Conservation (phyloP, 2,888 invertebrate genomes). For the Drosophila colorata region DNA sequence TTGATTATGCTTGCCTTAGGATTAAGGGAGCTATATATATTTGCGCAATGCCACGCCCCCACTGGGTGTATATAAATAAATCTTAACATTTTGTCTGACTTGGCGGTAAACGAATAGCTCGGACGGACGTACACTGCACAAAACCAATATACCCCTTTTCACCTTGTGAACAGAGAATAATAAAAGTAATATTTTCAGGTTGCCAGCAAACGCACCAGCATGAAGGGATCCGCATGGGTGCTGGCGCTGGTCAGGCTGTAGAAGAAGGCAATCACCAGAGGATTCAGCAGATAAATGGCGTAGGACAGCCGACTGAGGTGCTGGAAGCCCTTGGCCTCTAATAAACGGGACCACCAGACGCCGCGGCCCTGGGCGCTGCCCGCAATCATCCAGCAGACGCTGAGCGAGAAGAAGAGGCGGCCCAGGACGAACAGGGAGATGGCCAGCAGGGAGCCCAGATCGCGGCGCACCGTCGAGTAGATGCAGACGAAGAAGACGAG, state of each 20-base stretch:
- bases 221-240: constrained; percentile 84
- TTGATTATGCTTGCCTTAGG: no score
- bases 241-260: constrained; percentile 84
- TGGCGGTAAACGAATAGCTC: no score
- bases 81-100: no score
- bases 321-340: constrained; percentile 84
- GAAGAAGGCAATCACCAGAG: constrained; percentile 86
- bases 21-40: no score
- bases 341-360: constrained; percentile 83
- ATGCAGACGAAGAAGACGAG: constrained; percentile 82
- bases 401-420: constrained; percentile 86
- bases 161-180: not conserved
- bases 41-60: no score
- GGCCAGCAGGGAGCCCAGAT: constrained; percentile 85
- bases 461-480: constrained; percentile 83
- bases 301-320: constrained; percentile 87
- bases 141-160: no score
- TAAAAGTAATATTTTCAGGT: not conserved
- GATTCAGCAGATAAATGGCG: constrained; percentile 87
- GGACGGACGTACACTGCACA: no score
- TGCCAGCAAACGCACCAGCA: constrained; percentile 76
- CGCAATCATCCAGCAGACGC: constrained; percentile 87
- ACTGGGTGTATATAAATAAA: no score
- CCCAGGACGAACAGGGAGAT: constrained; percentile 86
- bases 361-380: constrained; percentile 87